phyloP scores from a whole-genome alignment of 2,888 invertebrate genomes.

The Xestobium rufovillosum region DNA sequence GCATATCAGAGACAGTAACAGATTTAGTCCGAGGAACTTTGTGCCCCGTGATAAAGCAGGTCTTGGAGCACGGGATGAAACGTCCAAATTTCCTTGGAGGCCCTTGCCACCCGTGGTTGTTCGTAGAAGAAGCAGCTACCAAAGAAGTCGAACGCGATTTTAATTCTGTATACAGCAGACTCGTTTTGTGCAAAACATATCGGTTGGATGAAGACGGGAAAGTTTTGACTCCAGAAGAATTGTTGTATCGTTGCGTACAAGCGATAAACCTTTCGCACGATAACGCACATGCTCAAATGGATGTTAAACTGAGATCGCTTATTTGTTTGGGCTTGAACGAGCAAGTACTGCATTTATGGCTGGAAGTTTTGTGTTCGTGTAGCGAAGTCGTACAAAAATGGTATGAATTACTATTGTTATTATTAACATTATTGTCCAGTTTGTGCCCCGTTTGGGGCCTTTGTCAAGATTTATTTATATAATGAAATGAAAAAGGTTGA shows the following conservation, averaged over 20 bases:
- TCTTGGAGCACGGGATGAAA: conserved; percentile 92
- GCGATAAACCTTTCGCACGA: conserved; percentile 94
- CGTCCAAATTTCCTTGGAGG: conserved; percentile 84
- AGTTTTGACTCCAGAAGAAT: conserved; percentile 95
- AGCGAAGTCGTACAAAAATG: conserved; percentile 93
- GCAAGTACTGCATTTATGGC: conserved; percentile 96
- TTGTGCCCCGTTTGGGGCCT: no score
- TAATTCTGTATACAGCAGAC: conserved; percentile 92
- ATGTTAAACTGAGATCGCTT: conserved; percentile 92
- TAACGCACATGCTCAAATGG: conserved; percentile 95
- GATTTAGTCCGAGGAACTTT: conserved; percentile 92
- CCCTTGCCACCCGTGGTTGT: conserved; percentile 97
- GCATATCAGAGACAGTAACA: conserved; percentile 92
- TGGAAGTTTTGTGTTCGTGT: conserved; percentile 94
- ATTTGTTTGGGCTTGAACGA: conserved; percentile 96
- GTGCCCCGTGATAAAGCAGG: conserved; percentile 88
- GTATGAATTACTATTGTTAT: conserved; percentile 50
- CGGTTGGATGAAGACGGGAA: conserved; percentile 98
- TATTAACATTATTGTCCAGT: conserved; percentile 2
- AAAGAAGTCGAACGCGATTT: conserved; percentile 97
- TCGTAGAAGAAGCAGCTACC: conserved; percentile 95
- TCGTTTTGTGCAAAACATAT: conserved; percentile 97
- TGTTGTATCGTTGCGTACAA: conserved; percentile 90
- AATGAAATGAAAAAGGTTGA: no score
- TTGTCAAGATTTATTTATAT: no score